Base-by-base conservation (phyloP, 2,113 vertebrate species). In the Mirza zaza region DNA sequence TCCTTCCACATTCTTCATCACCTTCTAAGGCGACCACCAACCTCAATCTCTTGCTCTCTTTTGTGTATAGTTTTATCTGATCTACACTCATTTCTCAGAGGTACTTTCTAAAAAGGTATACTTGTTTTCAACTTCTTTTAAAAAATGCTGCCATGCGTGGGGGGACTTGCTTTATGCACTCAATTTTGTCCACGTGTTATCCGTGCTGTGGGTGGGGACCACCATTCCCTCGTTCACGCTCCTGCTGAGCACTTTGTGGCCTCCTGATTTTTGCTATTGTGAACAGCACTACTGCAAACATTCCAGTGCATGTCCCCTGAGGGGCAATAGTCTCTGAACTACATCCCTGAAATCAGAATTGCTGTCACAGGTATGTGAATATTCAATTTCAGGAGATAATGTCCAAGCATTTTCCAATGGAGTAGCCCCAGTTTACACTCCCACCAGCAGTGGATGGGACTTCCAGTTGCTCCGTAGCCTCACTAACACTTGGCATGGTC, bases 201-300 rank as follows among this genome's bases (percentile, higher is more conserved):
- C 48, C 67, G 6, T 45, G 21, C 15, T n/a, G 14, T 13, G 13
- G 63, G 10, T 3, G 23, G n/a, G 0, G 12, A 21, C 34, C 55
- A 6, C 67, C 1, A 2, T 76, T 67, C 32, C 8, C 12, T n/a
- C 45, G 1, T 5, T 4, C 15, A 32, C 1, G 1, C 25, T 45
- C 50, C 87, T 27, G 17, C 42, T 11, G 15, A 9, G 23, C 27
- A 21, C 12, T 79, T 7, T 20, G 36, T 52, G 25, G 20, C 36
- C 65, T 86, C 52, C 59, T 15, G 8, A 8, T 25, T 52, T 83
- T 77, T 36, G 81, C 4, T 11, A 29, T 8, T n/a, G 12, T 3
- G 75, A 45, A 45, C 23, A 71, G 57, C 39, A 25, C 9, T n/a
- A 32, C 29, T 27, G 61, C 48, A 71, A 88, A 39, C 84, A 34